Evolutionary conservation across 2,797 vertebrate genomes (phyloP).

Genomic region (Silurus lanzhouensis): DNA sequence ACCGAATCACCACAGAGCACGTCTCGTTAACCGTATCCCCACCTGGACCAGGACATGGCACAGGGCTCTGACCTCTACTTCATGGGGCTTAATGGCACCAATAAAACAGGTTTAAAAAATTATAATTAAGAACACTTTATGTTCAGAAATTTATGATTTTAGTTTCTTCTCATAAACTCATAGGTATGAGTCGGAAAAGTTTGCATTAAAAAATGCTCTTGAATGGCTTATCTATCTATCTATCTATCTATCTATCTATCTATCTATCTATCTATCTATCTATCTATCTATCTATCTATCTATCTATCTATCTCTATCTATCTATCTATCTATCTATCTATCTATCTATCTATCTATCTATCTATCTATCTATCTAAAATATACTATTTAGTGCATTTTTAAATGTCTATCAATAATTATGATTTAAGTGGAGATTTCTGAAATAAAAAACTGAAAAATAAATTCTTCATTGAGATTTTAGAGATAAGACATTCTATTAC

Average conservation of each 20-base stretch:
- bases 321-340: too few relatives aligned
- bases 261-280: too few relatives aligned
- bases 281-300: too few relatives aligned
- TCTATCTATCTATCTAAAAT: not conserved
- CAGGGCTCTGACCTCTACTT: constrained; percentile 26
- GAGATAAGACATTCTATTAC: not conserved
- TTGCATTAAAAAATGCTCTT: not conserved
- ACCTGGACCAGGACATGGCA: constrained; percentile 33
- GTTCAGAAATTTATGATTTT: not conserved
- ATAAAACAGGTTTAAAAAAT: constrained; percentile 23
- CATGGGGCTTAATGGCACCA: constrained; percentile 1
- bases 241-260: too few relatives aligned
- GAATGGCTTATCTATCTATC: not conserved
- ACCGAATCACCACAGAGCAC: constrained; percentile 32
- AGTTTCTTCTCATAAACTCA: not conserved
- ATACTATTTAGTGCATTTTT: not conserved
- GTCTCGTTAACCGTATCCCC: constrained; percentile 40
- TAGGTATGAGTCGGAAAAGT: not conserved
- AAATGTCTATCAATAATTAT: too few relatives aligned
- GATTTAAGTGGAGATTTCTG: not conserved
- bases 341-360: too few relatives aligned
- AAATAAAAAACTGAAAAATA: not conserved
- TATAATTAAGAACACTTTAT: constrained; percentile 17
- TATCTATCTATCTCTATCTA: too few relatives aligned
- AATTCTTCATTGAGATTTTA: not conserved